Percentiles rank a stretch among this genome's conserved stretches.
These are phyloP conservation scores for Rhimphoctona megacephalus DNA, from an alignment of 2,888 invertebrate genomes.

Conservation along the genomic window DNA sequence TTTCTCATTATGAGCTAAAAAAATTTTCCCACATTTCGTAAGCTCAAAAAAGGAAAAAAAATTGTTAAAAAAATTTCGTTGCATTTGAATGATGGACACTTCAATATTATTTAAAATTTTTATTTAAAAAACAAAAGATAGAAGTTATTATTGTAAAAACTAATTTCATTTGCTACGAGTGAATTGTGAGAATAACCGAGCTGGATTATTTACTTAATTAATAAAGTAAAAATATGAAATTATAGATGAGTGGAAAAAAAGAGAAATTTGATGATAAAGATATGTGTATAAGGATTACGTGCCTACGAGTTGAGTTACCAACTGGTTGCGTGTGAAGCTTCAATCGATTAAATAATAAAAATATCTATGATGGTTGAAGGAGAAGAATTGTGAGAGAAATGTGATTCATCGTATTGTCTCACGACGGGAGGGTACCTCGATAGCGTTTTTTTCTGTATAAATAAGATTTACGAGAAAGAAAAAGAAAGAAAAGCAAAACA, in stretches of 20 bases:
- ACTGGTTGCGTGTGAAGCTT: conserved; percentile 55
- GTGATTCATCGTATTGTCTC: conserved; percentile 28
- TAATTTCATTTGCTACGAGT: conserved; percentile 5
- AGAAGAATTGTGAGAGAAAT: conserved; percentile 30
- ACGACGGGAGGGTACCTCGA: conserved; percentile 66
- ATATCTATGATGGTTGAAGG: conserved; percentile 49
- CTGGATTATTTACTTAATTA: conserved; percentile 55
- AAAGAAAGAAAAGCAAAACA: not conserved
- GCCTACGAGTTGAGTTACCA: conserved; percentile 71
- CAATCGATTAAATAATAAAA: conserved; percentile 45
- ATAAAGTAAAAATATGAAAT: conserved; percentile 53
- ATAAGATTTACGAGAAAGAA: conserved; percentile 49
- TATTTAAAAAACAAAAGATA: not conserved
- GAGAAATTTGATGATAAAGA: conserved; percentile 51
- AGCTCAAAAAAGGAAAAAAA: not conserved
- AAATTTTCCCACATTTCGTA: not conserved
- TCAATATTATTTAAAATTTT: conserved; percentile 13
- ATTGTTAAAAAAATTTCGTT: not conserved
- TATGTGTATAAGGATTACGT: conserved; percentile 54
- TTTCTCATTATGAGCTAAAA: not conserved
- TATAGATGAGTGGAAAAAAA: conserved; percentile 58
- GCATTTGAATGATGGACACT: not conserved
- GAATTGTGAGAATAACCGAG: conserved; percentile 18
- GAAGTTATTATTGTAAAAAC: not conserved
- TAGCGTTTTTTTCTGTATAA: conserved; percentile 76